A percentile compares a stretch with the other conserved stretches of the same genome.
These are phyloP conservation scores for Drosophila aldrichi DNA, from an alignment of 2,888 invertebrate species.

Conservation along the genomic window DNA sequence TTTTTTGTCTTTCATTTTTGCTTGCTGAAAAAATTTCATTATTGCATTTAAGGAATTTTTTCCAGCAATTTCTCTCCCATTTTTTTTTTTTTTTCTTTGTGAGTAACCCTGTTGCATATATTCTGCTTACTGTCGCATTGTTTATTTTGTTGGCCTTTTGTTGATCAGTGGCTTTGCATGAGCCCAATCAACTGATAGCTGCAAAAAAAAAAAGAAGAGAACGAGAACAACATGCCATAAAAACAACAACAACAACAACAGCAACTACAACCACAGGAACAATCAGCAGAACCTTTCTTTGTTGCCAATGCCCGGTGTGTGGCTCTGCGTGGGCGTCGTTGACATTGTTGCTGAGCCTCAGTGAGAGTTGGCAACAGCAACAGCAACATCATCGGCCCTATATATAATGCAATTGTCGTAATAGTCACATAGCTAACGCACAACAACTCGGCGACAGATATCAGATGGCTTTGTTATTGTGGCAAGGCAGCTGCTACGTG, in stretches of 20 bases:
- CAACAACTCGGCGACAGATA: conserved; percentile 12
- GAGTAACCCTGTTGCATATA: not conserved
- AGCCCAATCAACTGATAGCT: conserved; percentile 37
- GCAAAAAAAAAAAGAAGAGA: not conserved
- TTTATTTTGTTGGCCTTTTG: conserved; percentile 21
- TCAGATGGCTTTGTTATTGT: conserved; percentile 22
- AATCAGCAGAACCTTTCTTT: conserved; percentile 11
- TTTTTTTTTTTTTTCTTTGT: not conserved
- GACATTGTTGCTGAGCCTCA: conserved; percentile 1
- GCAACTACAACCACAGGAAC: conserved; percentile 7
- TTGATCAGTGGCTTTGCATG: conserved; percentile 30
- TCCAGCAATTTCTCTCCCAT: too few species aligned
- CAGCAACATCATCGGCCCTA: not conserved
- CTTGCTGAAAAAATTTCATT: not conserved
- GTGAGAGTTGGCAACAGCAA: conserved; percentile 11
- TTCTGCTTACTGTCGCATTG: conserved; percentile 21
- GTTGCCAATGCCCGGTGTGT: conserved; percentile 11
- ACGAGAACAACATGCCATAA: not conserved
- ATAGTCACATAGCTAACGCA: conserved; percentile 35
- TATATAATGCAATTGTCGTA: conserved; percentile 30
- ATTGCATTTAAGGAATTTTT: not conserved
- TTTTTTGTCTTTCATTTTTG: not conserved
- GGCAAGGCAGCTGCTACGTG: conserved; percentile 23
- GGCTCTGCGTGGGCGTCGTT: conserved; percentile 1
- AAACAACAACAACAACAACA: conserved; percentile 10